Base-by-base conservation (phyloP, 35 echinoderm and acorn worm species). In the Ophioderma brevispina region DNA sequence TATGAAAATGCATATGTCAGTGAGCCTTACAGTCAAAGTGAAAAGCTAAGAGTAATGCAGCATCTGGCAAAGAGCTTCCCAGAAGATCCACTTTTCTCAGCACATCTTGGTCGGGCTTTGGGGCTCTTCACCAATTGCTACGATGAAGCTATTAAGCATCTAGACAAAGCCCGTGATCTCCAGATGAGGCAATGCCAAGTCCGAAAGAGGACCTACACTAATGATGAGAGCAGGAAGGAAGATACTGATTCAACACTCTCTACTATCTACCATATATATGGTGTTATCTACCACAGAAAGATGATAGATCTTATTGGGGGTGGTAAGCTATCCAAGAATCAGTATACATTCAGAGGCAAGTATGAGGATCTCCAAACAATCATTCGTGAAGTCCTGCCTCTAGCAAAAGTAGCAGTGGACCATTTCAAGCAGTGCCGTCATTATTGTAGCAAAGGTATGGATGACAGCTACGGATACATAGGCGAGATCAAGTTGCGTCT, bases 31-130 rank as follows among this genome's bases (percentile, higher is more conserved):
- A 4, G 19, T 2, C 10, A n/a, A 1, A 13, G 23, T 13, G 0
- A 17, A 38, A 30, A 85, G 31, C 34, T 84, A 77, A 40, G 75
- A 25, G 35, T 91, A 3, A 36, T 91, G 40, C 18, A 37, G 31
- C 50, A 76, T 15, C 25, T 91, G 10, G 32, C 70, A 4, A 13
- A 82, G 49, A 64, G 81, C 37, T 91, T 91, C 76, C 89, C 89
- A 32, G 21, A 78, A 32, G 80, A 91, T 76, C 75, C 89, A 78
- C 82, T 35, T 14, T 78, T 35, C n/a, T 40, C 43, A n/a, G 40
- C 79, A 13, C 88, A 90, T 32, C 63, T 82, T 36, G 88, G 88
- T 36, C 43, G 88, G 33, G 41, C 78, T 1, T 75, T 63, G 1
- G 43, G 36, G 32, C 28, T 81, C 35, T 42, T 43, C 40, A 83